A percentile compares a stretch with the other conserved stretches of the same genome.
phyloP scores from a whole-genome alignment of 2,797 vertebrate species.

The Selene dorsalis region DNA sequence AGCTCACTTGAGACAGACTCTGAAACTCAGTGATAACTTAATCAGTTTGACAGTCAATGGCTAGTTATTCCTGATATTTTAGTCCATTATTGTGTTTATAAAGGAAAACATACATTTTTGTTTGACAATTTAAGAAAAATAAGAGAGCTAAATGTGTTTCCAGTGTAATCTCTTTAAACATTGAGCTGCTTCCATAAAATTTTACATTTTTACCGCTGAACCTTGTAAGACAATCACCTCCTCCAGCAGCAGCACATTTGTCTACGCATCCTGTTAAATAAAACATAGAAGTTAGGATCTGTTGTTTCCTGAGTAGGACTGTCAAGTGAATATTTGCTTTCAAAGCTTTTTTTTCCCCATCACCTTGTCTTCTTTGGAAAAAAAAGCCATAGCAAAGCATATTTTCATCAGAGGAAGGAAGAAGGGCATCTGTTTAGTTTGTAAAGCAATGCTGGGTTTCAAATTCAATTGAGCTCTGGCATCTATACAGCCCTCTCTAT shows the following conservation, averaged over 20 bases:
- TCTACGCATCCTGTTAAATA: conserved; percentile 57
- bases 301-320: conserved; percentile 2
- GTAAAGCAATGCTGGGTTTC: conserved; percentile 61
- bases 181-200: conserved; percentile 33
- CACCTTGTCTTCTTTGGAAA: conserved; percentile 20
- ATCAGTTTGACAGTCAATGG: conserved; percentile 18
- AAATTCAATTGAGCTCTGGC: conserved; percentile 58
- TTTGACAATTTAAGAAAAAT: conserved; percentile 16
- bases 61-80: background rate
- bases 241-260: conserved; percentile 32
- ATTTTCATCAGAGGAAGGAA: conserved; percentile 53
- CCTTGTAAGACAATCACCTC: conserved; percentile 46
- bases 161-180: conserved; percentile 29
- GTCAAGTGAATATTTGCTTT: conserved; percentile 63
- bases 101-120: conserved; percentile 3
- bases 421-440: conserved; percentile 67
- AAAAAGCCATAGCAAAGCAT: conserved; percentile 56
- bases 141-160: background rate
- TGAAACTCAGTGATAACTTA: background rate
- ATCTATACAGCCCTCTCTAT: conserved; percentile 30
- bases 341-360: conserved; percentile 52
- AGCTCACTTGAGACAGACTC: conserved; percentile 4
- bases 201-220: conserved; percentile 27
- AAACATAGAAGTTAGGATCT: conserved; percentile 52
- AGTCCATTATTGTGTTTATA: conserved; percentile 1